These are phyloP conservation scores for Parnassius glacialis DNA, from an alignment of 2,888 invertebrate genomes.

Conservation along the genomic window DNA sequence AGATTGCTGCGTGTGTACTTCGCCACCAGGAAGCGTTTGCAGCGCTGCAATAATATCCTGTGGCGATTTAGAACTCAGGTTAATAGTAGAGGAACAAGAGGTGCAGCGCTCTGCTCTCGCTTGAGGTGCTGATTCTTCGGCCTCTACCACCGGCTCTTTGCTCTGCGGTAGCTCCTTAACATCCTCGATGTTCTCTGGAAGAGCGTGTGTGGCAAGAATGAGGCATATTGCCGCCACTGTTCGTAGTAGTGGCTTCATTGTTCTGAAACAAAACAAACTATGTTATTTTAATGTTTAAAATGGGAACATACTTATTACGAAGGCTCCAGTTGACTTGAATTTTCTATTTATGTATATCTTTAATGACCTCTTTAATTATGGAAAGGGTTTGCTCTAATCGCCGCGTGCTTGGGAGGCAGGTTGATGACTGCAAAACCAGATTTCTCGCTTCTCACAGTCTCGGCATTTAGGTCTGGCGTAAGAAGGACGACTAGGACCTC, in stretches of 20 bases:
- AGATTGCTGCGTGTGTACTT: conserved; percentile 67
- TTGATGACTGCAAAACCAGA: too few species aligned
- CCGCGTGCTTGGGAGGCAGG: too few species aligned
- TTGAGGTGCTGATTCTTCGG: conserved; percentile 56
- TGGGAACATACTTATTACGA: too few species aligned
- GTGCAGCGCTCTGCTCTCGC: conserved; percentile 61
- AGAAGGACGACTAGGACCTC: too few species aligned
- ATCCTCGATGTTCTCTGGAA: conserved; percentile 60
- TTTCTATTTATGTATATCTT: too few species aligned
- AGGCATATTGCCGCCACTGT: conserved; percentile 67
- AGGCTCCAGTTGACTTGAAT: too few species aligned
- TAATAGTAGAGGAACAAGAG: conserved; percentile 45
- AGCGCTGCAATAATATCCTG: conserved; percentile 55
- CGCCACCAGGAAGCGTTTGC: conserved; percentile 53
- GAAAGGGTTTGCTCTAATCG: too few species aligned
- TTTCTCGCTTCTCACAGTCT: too few species aligned
- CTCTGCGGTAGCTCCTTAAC: conserved; percentile 57
- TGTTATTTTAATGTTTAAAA: neutral
- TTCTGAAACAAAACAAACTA: conserved; percentile 59
- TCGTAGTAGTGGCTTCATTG: conserved; percentile 71
- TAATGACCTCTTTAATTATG: too few species aligned
- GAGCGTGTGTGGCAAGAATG: conserved; percentile 53
- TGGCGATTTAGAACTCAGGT: conserved; percentile 50
- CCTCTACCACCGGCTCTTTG: conserved; percentile 54
- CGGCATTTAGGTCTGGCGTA: too few species aligned